Evolutionary conservation across 2,797 vertebrate species (phyloP).

Genomic region (Arnoldichthys spilopterus): DNA sequence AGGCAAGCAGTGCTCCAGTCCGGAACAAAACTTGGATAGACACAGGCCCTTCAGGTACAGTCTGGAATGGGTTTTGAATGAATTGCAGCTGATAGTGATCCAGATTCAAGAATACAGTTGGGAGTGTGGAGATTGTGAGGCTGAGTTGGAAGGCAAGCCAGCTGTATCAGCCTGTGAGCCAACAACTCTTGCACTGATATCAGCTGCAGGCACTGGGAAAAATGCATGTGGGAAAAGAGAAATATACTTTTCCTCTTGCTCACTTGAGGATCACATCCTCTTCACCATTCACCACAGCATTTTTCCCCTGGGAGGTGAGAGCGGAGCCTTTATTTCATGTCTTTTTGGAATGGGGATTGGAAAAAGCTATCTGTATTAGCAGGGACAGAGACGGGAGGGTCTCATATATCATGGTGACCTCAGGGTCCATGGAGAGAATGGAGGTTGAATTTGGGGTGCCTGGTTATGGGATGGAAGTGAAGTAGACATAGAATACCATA

Average conservation of each 20-base stretch:
- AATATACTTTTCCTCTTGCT: slow-evolving; percentile 52
- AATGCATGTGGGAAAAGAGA: slow-evolving; percentile 29
- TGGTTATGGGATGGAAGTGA: slow-evolving; percentile 51
- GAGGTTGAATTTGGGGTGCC: background rate
- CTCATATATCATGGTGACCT: slow-evolving; percentile 69
- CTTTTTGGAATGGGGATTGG: slow-evolving; percentile 60
- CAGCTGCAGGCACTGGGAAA: slow-evolving; percentile 55
- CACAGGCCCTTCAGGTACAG: slow-evolving; percentile 56
- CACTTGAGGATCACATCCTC: slow-evolving; percentile 43
- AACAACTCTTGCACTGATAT: slow-evolving; percentile 63
- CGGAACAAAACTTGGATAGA: slow-evolving; percentile 38
- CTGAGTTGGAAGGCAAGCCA: slow-evolving; percentile 53
- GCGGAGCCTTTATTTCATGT: slow-evolving; percentile 63
- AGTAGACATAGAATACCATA: slow-evolving; percentile 49
- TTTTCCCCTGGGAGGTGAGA: slow-evolving; percentile 60
- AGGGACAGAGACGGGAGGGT: slow-evolving; percentile 35
- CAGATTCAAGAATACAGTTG: slow-evolving; percentile 50
- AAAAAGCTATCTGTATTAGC: slow-evolving; percentile 68
- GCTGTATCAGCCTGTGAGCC: slow-evolving; percentile 62
- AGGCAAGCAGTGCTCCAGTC: slow-evolving; percentile 39
- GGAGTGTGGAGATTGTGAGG: slow-evolving; percentile 28
- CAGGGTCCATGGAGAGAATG: slow-evolving; percentile 59
- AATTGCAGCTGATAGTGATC: slow-evolving; percentile 24
- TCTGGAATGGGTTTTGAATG: slow-evolving; percentile 48
- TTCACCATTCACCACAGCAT: slow-evolving; percentile 52